A percentile compares a stretch with the other conserved stretches of the same genome.
These are phyloP conservation scores for Fistularia tabacaria DNA, from an alignment of 2,797 vertebrate species.

Conservation along the genomic window DNA sequence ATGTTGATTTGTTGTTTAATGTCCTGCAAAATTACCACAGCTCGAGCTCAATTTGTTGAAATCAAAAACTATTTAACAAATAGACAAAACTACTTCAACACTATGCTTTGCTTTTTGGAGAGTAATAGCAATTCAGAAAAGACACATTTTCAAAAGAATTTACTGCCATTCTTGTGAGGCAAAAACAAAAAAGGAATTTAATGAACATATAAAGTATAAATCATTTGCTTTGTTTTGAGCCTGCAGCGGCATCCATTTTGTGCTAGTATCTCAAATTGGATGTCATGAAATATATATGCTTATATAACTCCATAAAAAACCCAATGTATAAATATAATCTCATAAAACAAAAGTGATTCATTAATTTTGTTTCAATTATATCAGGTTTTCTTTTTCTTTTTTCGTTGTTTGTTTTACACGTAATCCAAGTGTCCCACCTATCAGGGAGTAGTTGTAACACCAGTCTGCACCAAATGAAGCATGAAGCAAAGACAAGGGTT, in stretches of 20 bases:
- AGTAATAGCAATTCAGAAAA: too few species aligned
- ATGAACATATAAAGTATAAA: conserved; percentile 9
- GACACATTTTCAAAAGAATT: too few species aligned
- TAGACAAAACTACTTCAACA: too few species aligned
- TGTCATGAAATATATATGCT: conserved; percentile 19
- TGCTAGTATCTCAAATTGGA: conserved; percentile 17
- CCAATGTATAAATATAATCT: conserved; percentile 5
- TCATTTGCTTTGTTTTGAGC: conserved; percentile 17
- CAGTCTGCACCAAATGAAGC: conserved; percentile 1
- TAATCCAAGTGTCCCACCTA: background rate
- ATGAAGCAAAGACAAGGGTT: background rate
- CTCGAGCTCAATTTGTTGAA: too few species aligned
- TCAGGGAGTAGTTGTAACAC: background rate
- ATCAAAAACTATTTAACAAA: too few species aligned
- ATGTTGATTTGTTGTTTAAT: too few species aligned
- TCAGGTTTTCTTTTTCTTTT: background rate
- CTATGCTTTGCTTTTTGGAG: too few species aligned
- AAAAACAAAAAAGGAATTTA: background rate
- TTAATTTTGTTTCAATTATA: background rate
- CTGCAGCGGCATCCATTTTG: conserved; percentile 2
- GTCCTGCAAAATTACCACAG: too few species aligned
- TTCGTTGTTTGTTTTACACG: background rate
- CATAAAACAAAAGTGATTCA: background rate
- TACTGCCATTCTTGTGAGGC: too few species aligned
- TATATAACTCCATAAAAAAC: conserved; percentile 20